Base-by-base conservation (phyloP, 2,888 invertebrate species). In the Ischnura elegans region DNA sequence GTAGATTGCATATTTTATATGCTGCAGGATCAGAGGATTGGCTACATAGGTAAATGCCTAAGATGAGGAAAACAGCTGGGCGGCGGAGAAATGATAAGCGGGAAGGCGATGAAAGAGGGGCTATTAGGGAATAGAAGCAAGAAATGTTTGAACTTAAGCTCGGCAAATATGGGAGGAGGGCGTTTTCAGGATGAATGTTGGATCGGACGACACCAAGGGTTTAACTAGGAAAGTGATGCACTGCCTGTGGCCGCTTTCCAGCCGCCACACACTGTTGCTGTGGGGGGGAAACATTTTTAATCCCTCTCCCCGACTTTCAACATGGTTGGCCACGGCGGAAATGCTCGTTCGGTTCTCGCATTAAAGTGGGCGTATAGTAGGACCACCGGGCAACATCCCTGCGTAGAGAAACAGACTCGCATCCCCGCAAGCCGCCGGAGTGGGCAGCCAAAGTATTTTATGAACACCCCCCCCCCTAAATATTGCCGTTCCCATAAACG, bases 271-370 rank as follows among this genome's bases (percentile, higher is more conserved):
- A 76, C 76, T 76, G 36, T 76, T 76, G 76, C 76, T 76, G 13
- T 8, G 76, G 76, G 13, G 36, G 13, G 36, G 36, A 36, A 51
- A 76, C 10, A 76, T 76, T 36, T 76, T 76, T 76, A 76, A 76
- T 76, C 76, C 76, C 76, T 76, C 76, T 76, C 29, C 76, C 76
- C 76, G 76, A 76, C 76, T 76, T 76, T 76, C 76, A 76, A 36
- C 76, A 76, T 36, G 76, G 36, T 29, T 3, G n/a, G 61, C 76
- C 29, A n/a, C n/a, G 13, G 36, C 76, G 76, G 76, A 76, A 76
- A 36, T 36, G 29, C 76, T 76, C 76, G 76, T 76, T 76, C 76
- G 29, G 6, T 25, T 36, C 29, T 36, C 36, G 10, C 76, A 76
- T 76, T 36, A 76, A 76, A 76, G 76, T 76, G 76, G 76, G 36